phyloP scores from a whole-genome alignment of 1,140 invertebrate species.

The Drosophila pallidifrons region DNA sequence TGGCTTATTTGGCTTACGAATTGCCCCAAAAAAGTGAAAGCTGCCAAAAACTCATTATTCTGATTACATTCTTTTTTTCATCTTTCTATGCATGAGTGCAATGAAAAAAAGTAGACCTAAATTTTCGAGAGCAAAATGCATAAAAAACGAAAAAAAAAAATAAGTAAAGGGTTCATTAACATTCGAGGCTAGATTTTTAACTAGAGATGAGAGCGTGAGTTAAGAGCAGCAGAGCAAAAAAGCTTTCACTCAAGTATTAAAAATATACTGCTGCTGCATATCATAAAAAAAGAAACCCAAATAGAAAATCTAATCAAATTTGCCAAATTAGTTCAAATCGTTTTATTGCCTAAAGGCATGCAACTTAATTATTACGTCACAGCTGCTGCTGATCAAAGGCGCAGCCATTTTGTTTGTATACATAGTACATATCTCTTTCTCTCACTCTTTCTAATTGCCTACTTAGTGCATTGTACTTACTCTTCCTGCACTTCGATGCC shows the following conservation, averaged over 20 bases:
- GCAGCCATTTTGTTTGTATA: slow-evolving; percentile 3
- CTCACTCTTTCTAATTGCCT: slow-evolving; percentile 2
- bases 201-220: slow-evolving; percentile 26
- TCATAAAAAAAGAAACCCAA: neutral
- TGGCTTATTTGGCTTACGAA: slow-evolving; percentile 46
- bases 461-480: slow-evolving; percentile 85
- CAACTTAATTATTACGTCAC: slow-evolving; percentile 20
- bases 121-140: slow-evolving; percentile 27
- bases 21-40: slow-evolving; percentile 68
- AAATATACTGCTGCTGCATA: neutral
- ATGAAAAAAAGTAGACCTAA: slow-evolving; percentile 52
- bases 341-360: slow-evolving; percentile 25
- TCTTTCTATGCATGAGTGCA: neutral
- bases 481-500: slow-evolving; percentile 86
- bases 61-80: slow-evolving; percentile 30
- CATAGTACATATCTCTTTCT: neutral
- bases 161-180: slow-evolving; percentile 40
- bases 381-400: slow-evolving; percentile 3
- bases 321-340: slow-evolving; percentile 11
- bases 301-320: slow-evolving; percentile 13
- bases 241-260: slow-evolving; percentile 4
- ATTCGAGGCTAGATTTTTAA: slow-evolving; percentile 2
- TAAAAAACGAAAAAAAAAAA: slow-evolving; percentile 16
- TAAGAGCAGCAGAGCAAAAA: neutral
- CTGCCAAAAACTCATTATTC: slow-evolving; percentile 68